phyloP scores from a whole-genome alignment of 2,113 vertebrate genomes.

The Thalassoma bifasciatum region DNA sequence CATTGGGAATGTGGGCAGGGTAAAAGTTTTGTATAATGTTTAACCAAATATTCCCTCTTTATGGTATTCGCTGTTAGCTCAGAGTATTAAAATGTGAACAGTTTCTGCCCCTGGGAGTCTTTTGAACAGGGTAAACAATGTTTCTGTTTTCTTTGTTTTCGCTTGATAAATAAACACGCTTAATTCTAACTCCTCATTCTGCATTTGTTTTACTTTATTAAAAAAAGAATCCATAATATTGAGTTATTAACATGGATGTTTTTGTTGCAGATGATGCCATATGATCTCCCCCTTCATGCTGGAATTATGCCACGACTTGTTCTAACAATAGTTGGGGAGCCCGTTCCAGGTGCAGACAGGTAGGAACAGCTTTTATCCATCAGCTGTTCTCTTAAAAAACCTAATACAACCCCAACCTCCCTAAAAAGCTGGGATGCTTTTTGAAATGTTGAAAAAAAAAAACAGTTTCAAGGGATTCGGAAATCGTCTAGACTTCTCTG shows the following conservation, averaged over 20 bases:
- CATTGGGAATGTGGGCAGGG: conserved; percentile 70
- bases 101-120: not conserved
- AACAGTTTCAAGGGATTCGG: too few relatives aligned
- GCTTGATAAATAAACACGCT: conserved; percentile 7
- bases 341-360: conserved; percentile 74
- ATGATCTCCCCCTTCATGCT: conserved; percentile 81
- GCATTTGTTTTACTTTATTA: not conserved
- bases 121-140: not conserved
- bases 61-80: conserved; percentile 5
- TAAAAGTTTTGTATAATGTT: conserved; percentile 52
- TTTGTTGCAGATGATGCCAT: conserved; percentile 80
- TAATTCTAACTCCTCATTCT: not conserved
- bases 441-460: too few relatives aligned
- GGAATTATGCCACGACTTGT: conserved; percentile 82
- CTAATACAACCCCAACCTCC: too few relatives aligned
- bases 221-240: not conserved
- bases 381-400: too few relatives aligned
- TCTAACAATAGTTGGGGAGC: conserved; percentile 82
- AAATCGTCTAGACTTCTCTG: too few relatives aligned
- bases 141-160: conserved; percentile 12
- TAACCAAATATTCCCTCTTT: conserved; percentile 24
- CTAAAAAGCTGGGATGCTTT: too few relatives aligned
- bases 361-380: too few relatives aligned
- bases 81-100: conserved; percentile 19
- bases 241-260: not conserved